Evolutionary conservation across 2,888 invertebrate species (phyloP).

Genomic region (Acronicta alni): DNA sequence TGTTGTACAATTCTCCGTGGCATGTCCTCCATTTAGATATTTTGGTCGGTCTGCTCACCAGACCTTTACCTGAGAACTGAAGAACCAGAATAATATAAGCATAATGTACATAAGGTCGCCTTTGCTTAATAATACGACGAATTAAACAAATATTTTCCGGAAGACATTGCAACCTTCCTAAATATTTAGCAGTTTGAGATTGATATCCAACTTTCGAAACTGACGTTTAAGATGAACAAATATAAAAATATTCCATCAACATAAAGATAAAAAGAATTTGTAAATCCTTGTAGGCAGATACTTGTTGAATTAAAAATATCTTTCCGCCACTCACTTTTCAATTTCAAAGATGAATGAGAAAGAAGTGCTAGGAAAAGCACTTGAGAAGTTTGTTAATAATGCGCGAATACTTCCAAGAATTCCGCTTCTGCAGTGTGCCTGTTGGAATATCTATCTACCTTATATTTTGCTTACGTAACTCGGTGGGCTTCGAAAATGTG

Average conservation of each 20-base stretch:
- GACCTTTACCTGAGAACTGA: too few relatives aligned
- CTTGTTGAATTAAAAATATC: conserved; percentile 20
- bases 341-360: conserved; percentile 14
- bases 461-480: conserved; percentile 24
- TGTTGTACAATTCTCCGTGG: too few relatives aligned
- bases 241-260: background rate
- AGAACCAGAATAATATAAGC: too few relatives aligned
- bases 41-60: too few relatives aligned
- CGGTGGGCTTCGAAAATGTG: background rate
- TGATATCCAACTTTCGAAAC: too few relatives aligned
- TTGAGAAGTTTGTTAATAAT: conserved; percentile 38
- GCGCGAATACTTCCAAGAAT: conserved; percentile 15
- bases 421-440: conserved; percentile 6
- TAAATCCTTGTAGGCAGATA: conserved; percentile 16
- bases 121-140: too few relatives aligned
- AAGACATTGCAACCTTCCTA: too few relatives aligned
- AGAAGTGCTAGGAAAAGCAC: conserved; percentile 12
- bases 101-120: too few relatives aligned
- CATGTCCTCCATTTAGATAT: too few relatives aligned
- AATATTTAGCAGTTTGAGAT: too few relatives aligned
- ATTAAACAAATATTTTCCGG: too few relatives aligned
- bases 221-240: background rate
- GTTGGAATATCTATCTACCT: conserved; percentile 10
- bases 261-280: conserved; percentile 8
- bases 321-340: conserved; percentile 2